Conservation (phyloP, 2,888 invertebrate species). For the Drosophila meridionalis region DNA sequence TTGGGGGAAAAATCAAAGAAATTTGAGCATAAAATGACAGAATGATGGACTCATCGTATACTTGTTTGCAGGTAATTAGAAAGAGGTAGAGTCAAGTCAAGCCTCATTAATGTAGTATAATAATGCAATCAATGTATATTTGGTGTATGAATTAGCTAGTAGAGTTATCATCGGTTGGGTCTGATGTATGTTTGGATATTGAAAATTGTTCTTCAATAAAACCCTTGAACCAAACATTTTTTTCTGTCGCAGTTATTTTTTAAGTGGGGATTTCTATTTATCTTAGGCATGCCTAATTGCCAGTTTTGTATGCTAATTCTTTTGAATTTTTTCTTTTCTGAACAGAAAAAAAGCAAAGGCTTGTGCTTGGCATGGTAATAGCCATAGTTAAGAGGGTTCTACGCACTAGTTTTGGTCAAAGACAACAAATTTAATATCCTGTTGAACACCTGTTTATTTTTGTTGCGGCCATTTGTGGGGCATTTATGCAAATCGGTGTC, state of each 20-base stretch:
- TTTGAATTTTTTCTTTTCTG: constrained; percentile 26
- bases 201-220: not conserved
- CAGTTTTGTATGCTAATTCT: constrained; percentile 57
- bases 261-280: constrained; percentile 25
- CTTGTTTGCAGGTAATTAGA: not conserved
- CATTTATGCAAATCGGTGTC: constrained; percentile 63
- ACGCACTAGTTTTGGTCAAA: constrained; percentile 60
- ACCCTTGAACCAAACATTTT: not conserved
- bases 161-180: not conserved
- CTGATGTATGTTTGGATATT: not conserved
- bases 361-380: constrained; percentile 62
- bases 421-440: constrained; percentile 66
- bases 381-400: constrained; percentile 34
- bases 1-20: too few relatives aligned
- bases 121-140: not conserved
- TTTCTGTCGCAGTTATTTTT: constrained; percentile 12
- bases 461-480: constrained; percentile 24
- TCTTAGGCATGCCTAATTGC: constrained; percentile 49
- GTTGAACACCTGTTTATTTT: constrained; percentile 73
- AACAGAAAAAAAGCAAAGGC: constrained; percentile 13
- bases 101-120: not conserved
- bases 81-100: not conserved
- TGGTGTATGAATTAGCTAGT: not conserved
- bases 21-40: too few relatives aligned
- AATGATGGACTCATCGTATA: not conserved